Base-by-base conservation (phyloP, 2,797 vertebrate genomes). In the Acrossocheilus fasciatus region DNA sequence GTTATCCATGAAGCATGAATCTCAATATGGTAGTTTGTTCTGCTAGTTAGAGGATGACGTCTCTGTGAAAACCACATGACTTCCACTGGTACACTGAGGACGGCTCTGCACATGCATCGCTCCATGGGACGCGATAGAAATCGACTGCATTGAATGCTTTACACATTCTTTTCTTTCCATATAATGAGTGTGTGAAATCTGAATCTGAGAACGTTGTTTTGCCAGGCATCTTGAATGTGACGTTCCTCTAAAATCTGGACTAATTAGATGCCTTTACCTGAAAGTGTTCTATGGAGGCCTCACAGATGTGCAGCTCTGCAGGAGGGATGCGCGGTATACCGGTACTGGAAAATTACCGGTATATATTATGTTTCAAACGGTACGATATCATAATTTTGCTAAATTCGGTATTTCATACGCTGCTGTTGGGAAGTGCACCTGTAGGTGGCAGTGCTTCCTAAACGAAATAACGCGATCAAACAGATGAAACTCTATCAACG, bases 1-100 rank as follows among this genome's bases (percentile, higher is more conserved):
- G 82, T 81, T 83, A 57, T 81, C 68, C 36, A 62, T 39, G 54
- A 66, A 66, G 70, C 30, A 72, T 75, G 59, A 68, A n/a, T 64
- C 39, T 39, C 66, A 62, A 4, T 11, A 30, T n/a, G 23, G 23
- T 45, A 34, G 69, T 69, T 54, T 14, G 75, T 72, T 81, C 66
- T 72, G 20, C 36, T 77, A 6, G 57, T n/a, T 18, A 59, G 17
- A 69, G 68, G 47, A 86, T 68, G 36, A 57, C 6, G 70, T 47
- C 36, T 73, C 12, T 80, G 64, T 36, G 50, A 77, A 39, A n/a
- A 23, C 2, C 34, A 9, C 20, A 23, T 77, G 74, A 23, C 43
- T 50, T 74, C 6, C 14, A 8, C 11, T 45, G 70, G 11, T 43
- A 6, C 9, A 2, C 36, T 70, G 68, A 70, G 36, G 20, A 70